A percentile compares a stretch with the other conserved stretches of the same genome.
These are phyloP conservation scores for Notiomystis cincta DNA, from an alignment of 2,113 vertebrate genomes.

Conservation along the genomic window DNA sequence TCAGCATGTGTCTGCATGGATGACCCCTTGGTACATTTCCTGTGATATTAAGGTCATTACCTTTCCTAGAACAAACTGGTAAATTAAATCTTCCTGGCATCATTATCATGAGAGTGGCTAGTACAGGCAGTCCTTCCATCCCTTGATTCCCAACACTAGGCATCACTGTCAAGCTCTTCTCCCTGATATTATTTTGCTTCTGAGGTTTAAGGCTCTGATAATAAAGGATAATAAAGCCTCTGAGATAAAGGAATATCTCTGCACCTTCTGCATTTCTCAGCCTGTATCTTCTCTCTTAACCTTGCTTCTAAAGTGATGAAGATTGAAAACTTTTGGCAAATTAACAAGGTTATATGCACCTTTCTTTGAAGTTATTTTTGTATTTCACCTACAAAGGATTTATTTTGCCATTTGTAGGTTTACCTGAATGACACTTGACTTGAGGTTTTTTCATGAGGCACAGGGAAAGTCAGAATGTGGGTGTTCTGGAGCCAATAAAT, in stretches of 20 bases:
- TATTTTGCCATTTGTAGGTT: not conserved
- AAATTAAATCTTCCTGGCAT: constrained; percentile 28
- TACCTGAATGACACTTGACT: not conserved
- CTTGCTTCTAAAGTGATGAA: constrained; percentile 3
- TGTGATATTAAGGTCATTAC: not conserved
- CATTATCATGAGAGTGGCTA: not conserved
- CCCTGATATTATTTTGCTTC: not conserved
- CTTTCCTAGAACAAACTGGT: constrained; percentile 39
- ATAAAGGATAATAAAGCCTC: too few relatives aligned
- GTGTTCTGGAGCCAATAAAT: not conserved
- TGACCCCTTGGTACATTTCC: not conserved
- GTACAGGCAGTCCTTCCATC: not conserved
- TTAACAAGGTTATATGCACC: constrained; percentile 5
- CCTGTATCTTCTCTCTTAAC: not conserved
- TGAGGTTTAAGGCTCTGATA: not conserved
- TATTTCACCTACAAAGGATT: not conserved
- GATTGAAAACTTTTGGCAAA: constrained; percentile 37
- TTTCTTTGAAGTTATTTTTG: constrained; percentile 5
- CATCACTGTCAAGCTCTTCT: not conserved
- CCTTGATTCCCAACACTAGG: not conserved
- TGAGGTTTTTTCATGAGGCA: not conserved
- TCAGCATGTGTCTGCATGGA: not conserved
- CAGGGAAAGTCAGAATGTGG: not conserved
- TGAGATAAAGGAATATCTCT: not conserved
- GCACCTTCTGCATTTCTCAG: not conserved